phyloP scores from a whole-genome alignment of 30 jellyfish, hydroid and myxozoan genomes.

The Hydractinia symbiolongicarpus region DNA sequence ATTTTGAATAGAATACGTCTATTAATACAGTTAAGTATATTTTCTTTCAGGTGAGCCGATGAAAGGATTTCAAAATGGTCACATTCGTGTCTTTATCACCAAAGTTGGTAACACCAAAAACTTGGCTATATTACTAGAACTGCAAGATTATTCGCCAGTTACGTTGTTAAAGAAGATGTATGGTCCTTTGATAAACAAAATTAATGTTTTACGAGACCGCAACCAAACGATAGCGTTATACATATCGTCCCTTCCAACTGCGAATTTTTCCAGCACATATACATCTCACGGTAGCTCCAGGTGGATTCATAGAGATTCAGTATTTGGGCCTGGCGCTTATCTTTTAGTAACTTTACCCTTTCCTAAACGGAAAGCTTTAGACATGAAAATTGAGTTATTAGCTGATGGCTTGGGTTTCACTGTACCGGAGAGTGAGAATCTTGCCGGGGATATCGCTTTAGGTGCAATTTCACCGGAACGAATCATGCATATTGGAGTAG shows the following conservation, averaged over 20 bases:
- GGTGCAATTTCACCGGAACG: conserved; percentile 82
- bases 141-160: conserved; percentile 92
- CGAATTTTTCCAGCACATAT: conserved; percentile 67
- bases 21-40: not conserved
- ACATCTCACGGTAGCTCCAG: conserved; percentile 95
- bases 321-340: conserved; percentile 76
- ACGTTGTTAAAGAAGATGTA: conserved; percentile 62
- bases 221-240: conserved; percentile 87
- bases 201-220: conserved; percentile 72
- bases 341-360: conserved; percentile 82
- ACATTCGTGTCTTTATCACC: conserved; percentile 55
- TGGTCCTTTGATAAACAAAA: conserved; percentile 73
- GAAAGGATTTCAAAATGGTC: conserved; percentile 50
- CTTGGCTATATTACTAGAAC: conserved; percentile 67
- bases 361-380: conserved; percentile 93
- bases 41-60: conserved; percentile 50
- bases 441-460: conserved; percentile 83
- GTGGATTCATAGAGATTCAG: conserved; percentile 85
- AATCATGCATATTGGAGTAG: conserved; percentile 31
- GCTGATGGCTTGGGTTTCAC: conserved; percentile 79
- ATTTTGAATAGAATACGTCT: no score
- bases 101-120: conserved; percentile 46
- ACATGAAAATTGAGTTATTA: conserved; percentile 72
- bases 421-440: conserved; percentile 88
- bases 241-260: conserved; percentile 49